These are phyloP conservation scores for Odontocerum albicorne DNA, from an alignment of 2,888 invertebrate genomes.

Conservation along the genomic window DNA sequence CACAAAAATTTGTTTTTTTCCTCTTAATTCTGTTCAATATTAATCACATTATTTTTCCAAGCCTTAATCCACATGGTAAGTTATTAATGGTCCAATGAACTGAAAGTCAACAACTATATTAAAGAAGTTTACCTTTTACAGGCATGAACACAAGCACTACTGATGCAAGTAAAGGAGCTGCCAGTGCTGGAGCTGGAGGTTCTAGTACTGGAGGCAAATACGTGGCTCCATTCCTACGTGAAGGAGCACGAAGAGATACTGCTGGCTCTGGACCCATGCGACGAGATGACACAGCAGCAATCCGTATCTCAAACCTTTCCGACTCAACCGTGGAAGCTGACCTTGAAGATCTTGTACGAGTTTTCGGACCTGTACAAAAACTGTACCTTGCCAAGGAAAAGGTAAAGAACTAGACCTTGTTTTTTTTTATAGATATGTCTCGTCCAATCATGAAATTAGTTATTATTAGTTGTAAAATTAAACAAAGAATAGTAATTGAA, in stretches of 20 bases:
- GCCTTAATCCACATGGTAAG: no score
- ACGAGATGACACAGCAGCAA: slow-evolving; percentile 85
- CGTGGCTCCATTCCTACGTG: slow-evolving; percentile 87
- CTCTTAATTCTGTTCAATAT: no score
- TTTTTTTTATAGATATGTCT: no score
- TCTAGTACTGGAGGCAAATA: slow-evolving; percentile 67
- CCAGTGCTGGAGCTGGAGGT: slow-evolving; percentile 29
- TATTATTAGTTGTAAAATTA: no score
- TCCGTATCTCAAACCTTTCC: slow-evolving; percentile 95
- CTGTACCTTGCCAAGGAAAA: slow-evolving; percentile 96
- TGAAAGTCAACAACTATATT: no score
- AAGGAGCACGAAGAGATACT: slow-evolving; percentile 75
- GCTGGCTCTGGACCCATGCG: slow-evolving; percentile 67
- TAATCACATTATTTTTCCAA: no score
- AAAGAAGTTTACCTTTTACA: background rate
- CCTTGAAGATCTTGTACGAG: slow-evolving; percentile 92
- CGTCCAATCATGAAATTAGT: no score
- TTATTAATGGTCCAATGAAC: no score
- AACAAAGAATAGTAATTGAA: no score
- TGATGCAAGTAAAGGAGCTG: slow-evolving; percentile 13
- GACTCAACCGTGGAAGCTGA: slow-evolving; percentile 95
- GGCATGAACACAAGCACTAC: slow-evolving; percentile 27
- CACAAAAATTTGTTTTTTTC: no score
- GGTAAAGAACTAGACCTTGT: no score
- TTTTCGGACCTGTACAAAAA: slow-evolving; percentile 91